These are phyloP conservation scores for Drosophila takahashii DNA, from an alignment of 1,140 invertebrate species.

Conservation along the genomic window DNA sequence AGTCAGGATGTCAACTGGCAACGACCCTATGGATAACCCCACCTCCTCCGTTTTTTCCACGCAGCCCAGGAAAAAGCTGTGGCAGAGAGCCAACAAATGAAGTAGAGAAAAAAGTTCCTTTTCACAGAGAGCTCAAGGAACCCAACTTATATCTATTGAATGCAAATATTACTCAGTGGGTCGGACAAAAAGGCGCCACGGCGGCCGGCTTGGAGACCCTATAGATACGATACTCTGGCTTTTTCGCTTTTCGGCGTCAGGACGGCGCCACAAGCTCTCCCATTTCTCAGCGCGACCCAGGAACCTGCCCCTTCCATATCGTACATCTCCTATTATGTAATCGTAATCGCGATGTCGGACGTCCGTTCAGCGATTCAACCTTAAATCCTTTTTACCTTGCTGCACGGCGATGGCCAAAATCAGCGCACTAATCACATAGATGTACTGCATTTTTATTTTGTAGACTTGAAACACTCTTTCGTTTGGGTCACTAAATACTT, in stretches of 20 bases:
- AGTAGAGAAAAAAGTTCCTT: slow-evolving; percentile 42
- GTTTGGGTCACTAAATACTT: slow-evolving; percentile 20
- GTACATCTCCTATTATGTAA: slow-evolving; percentile 65
- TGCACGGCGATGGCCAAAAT: slow-evolving; percentile 76
- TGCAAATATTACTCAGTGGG: slow-evolving; percentile 37
- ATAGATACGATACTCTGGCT: slow-evolving; percentile 7
- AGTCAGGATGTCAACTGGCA: slow-evolving; percentile 12
- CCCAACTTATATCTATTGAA: slow-evolving; percentile 37
- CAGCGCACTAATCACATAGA: slow-evolving; percentile 78
- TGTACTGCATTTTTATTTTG: slow-evolving; percentile 69
- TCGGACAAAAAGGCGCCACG: slow-evolving; percentile 68
- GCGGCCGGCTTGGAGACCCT: slow-evolving; percentile 56
- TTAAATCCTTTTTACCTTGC: slow-evolving; percentile 63
- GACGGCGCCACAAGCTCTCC: slow-evolving; percentile 41
- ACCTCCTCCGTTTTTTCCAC: background rate
- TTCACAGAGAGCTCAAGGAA: slow-evolving; percentile 32
- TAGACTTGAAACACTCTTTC: slow-evolving; percentile 22
- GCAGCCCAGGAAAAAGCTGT: slow-evolving; percentile 16
- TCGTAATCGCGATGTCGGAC: slow-evolving; percentile 49
- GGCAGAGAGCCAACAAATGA: slow-evolving; percentile 45
- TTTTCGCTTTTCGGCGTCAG: slow-evolving; percentile 24
- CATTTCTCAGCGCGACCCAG: slow-evolving; percentile 5
- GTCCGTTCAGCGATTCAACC: slow-evolving; percentile 26
- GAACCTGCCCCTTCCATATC: slow-evolving; percentile 7
- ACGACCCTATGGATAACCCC: background rate